phyloP scores from a whole-genome alignment of 92 coral and sea anemone genomes.

The Epizoanthus fatuus region DNA sequence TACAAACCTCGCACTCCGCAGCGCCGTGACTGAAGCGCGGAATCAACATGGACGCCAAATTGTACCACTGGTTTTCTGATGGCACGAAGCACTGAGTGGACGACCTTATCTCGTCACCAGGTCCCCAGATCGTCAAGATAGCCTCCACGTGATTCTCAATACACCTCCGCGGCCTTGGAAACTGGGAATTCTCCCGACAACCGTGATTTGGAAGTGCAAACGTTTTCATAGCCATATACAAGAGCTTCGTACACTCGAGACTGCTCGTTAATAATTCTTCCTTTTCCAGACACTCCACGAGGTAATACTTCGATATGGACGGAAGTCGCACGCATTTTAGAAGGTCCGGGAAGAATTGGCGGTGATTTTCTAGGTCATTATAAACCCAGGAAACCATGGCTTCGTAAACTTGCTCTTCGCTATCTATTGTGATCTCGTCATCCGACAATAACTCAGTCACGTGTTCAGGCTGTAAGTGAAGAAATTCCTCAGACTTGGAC shows the following conservation, averaged over 20 bases:
- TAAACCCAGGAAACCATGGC: slow-evolving; percentile 93
- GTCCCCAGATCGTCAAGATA: slow-evolving; percentile 96
- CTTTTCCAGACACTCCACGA: slow-evolving; percentile 83
- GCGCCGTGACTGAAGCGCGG: slow-evolving; percentile 99
- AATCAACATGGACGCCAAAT: slow-evolving; percentile 93
- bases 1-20: slow-evolving; percentile 76
- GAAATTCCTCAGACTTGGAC: slow-evolving; percentile 89
- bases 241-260: slow-evolving; percentile 78
- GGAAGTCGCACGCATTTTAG: slow-evolving; percentile 82
- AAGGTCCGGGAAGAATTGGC: slow-evolving; percentile 67
- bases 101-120: slow-evolving; percentile 95
- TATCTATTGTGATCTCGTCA: slow-evolving; percentile 78
- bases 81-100: slow-evolving; percentile 97
- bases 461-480: slow-evolving; percentile 69
- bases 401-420: slow-evolving; percentile 94
- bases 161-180: slow-evolving; percentile 75
- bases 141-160: slow-evolving; percentile 75
- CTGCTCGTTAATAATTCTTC: slow-evolving; percentile 78
- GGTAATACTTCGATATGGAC: slow-evolving; percentile 84
- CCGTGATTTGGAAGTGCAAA: slow-evolving; percentile 71
- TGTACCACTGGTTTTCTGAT: slow-evolving; percentile 89
- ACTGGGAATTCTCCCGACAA: slow-evolving; percentile 21
- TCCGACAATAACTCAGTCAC: slow-evolving; percentile 79
- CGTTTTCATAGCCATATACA: slow-evolving; percentile 88
- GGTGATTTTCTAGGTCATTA: slow-evolving; percentile 74